These are phyloP conservation scores for Ichneumon xanthorius DNA, from an alignment of 2,888 invertebrate genomes.

Conservation along the genomic window DNA sequence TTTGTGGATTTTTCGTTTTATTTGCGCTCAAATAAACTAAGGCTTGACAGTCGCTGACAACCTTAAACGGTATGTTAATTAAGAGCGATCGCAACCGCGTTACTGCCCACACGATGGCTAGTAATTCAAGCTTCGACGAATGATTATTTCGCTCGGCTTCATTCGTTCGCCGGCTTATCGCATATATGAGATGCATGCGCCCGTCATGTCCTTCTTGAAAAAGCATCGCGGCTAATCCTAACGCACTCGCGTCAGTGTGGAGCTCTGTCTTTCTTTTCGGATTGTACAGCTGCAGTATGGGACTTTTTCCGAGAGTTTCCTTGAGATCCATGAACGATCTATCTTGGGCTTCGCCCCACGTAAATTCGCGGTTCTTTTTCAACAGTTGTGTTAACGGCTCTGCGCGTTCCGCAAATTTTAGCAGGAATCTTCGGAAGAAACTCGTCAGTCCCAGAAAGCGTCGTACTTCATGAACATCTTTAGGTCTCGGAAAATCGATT, in stretches of 20 bases:
- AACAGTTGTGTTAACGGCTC: constrained; percentile 27
- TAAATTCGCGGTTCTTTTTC: constrained; percentile 2
- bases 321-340: constrained; percentile 22
- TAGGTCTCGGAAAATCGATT: constrained; percentile 47
- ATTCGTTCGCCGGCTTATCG: no score
- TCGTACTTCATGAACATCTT: constrained; percentile 52
- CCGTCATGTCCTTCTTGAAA: constrained; percentile 44
- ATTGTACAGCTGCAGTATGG: constrained; percentile 47
- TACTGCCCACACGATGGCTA: no score
- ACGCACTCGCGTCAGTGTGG: constrained; percentile 66
- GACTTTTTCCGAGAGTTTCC: constrained; percentile 1
- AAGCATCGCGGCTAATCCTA: constrained; percentile 61
- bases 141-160: no score
- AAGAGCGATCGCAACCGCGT: constrained; percentile 53
- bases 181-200: neutral
- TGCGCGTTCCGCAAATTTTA: neutral
- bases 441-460: constrained; percentile 36
- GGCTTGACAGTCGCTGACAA: constrained; percentile 71
- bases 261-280: constrained; percentile 50
- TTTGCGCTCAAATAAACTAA: constrained; percentile 52
- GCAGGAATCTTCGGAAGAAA: no score
- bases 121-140: no score
- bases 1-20: constrained; percentile 69
- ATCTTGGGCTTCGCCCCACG: constrained; percentile 26
- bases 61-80: constrained; percentile 63